Base-by-base conservation (phyloP, 2,113 vertebrate species). In the Trochalopteron elliotii region DNA sequence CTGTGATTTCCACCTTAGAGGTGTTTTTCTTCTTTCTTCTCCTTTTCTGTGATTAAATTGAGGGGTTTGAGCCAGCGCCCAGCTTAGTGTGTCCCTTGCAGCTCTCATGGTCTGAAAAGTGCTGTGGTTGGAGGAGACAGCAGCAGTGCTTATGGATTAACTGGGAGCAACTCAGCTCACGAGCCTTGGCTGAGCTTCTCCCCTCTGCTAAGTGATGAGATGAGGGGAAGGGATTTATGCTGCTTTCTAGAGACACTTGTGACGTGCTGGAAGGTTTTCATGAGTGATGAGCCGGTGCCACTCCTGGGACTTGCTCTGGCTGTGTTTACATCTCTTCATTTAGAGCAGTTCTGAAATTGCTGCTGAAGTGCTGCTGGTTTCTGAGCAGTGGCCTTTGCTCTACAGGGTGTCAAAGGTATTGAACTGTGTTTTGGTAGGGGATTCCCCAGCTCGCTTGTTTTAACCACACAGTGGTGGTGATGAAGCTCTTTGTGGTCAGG, bases 351-450 rank as follows among this genome's bases (percentile, higher is more conserved):
- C 52, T 37, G 60, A 22, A 19, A 9, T 0, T 10, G 33, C 70
- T 61, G 69, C 61, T 11, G 15, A 15, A 30, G 9, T 11, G 59
- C 56, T 60, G 60, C 61, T 84, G 53, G 27, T 49, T 72, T 33
- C n/a, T 59, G 49, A 30, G 56, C 6, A 2, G 35, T 33, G 44
- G 15, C 75, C 31, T 83, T 53, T 56, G 45, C 52, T 33, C 25
- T 24, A 0, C 0, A 0, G 61, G 30, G 1, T 25, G 21, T 47
- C 4, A 3, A 22, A 91, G 56, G 14, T 27, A 9, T 0, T 9
- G 52, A 49, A 6, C 57, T 7, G 0, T 14, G 1, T 49, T 75
- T 39, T 57, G 60, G 23, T 31, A 9, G 9, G n/a, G 47, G 9
- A 10, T 56, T 60, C 75, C 33, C 70, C 50, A 9, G 15, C 44